phyloP scores from a whole-genome alignment of 2,888 invertebrate genomes.

The Drosophila parthenogenetica region DNA sequence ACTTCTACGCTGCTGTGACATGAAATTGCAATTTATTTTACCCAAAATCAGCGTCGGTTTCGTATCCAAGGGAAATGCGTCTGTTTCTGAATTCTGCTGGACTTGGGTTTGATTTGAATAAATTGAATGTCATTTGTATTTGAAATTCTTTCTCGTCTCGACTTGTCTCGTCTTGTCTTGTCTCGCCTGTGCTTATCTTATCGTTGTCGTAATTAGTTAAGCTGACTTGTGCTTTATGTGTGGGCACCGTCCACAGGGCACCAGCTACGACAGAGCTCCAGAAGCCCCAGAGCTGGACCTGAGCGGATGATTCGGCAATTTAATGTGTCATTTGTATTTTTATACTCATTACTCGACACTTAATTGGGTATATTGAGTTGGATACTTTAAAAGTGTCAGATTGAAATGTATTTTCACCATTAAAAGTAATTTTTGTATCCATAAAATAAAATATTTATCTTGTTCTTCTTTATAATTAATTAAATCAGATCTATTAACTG shows the following conservation, averaged over 20 bases:
- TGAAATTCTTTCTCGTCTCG: slow-evolving; percentile 62
- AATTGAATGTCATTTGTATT: slow-evolving; percentile 80
- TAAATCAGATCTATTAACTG: no score
- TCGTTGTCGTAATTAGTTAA: slow-evolving; percentile 78
- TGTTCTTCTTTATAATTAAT: no score
- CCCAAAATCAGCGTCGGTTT: slow-evolving; percentile 66
- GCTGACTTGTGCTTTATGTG: slow-evolving; percentile 69
- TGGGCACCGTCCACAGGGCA: slow-evolving; percentile 34
- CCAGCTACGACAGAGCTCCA: neutral
- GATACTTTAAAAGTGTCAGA: neutral
- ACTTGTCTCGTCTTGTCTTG: slow-evolving; percentile 74
- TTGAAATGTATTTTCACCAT: no score
- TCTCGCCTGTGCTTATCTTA: slow-evolving; percentile 72
- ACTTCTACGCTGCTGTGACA: slow-evolving; percentile 54
- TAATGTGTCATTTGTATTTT: slow-evolving; percentile 66
- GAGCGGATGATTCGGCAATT: slow-evolving; percentile 55
- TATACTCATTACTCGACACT: neutral
- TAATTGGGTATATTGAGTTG: neutral
- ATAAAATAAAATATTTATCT: no score
- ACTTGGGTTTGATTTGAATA: slow-evolving; percentile 78
- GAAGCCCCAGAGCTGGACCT: slow-evolving; percentile 20
- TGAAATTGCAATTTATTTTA: slow-evolving; percentile 80
- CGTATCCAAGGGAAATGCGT: slow-evolving; percentile 50
- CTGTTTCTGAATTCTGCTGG: slow-evolving; percentile 20
- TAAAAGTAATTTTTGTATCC: no score